phyloP scores from a whole-genome alignment of 2,797 vertebrate genomes.

The Micropoecilia bifurca region DNA sequence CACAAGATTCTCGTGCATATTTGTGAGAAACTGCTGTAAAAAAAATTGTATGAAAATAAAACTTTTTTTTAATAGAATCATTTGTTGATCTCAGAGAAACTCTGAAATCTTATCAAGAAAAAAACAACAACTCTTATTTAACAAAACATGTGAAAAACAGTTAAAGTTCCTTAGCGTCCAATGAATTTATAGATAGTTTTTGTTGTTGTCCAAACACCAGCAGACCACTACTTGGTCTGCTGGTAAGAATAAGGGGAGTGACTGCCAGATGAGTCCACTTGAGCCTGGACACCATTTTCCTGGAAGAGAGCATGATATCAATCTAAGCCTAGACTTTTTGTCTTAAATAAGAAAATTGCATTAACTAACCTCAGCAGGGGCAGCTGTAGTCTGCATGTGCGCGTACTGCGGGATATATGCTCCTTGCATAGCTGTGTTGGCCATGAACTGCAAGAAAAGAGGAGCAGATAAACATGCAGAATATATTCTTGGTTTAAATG shows the following conservation, averaged over 20 bases:
- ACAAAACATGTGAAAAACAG: slow-evolving; percentile 94
- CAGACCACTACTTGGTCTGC: slow-evolving; percentile 95
- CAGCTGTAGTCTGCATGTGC: slow-evolving; percentile 89
- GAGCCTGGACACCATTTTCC: slow-evolving; percentile 93
- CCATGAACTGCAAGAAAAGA: slow-evolving; percentile 88
- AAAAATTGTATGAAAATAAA: slow-evolving; percentile 95
- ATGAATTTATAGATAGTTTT: slow-evolving; percentile 92
- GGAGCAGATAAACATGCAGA: neutral
- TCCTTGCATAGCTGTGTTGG: slow-evolving; percentile 95
- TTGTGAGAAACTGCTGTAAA: slow-evolving; percentile 89
- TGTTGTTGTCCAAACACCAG: slow-evolving; percentile 87
- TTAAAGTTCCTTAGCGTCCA: slow-evolving; percentile 91
- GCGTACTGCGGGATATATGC: slow-evolving; percentile 95
- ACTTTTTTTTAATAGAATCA: slow-evolving; percentile 89
- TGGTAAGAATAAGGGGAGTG: slow-evolving; percentile 97
- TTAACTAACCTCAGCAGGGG: slow-evolving; percentile 90
- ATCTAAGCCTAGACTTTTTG: neutral
- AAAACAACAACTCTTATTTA: slow-evolving; percentile 82
- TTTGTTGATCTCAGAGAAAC: slow-evolving; percentile 86
- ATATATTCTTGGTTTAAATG: neutral
- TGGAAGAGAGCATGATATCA: slow-evolving; percentile 67
- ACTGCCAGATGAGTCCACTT: slow-evolving; percentile 92
- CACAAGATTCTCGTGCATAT: slow-evolving; percentile 86
- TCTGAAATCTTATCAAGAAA: slow-evolving; percentile 92
- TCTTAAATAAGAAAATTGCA: slow-evolving; percentile 4